Evolutionary conservation across 2,888 invertebrate species (phyloP).

Genomic region (Caenorhabditis angaria): DNA sequence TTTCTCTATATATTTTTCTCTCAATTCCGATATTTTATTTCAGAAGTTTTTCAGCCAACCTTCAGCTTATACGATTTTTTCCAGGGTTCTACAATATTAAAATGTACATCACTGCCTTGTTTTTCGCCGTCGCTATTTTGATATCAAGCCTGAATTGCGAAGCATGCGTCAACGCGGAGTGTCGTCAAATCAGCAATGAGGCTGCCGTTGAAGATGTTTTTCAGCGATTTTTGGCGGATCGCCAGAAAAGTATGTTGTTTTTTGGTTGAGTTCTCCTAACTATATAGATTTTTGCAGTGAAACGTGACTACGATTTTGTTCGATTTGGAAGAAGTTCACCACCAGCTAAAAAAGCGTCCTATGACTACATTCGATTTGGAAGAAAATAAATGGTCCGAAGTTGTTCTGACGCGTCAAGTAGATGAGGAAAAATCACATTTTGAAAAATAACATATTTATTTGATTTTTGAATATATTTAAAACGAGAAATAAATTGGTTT

Average conservation of each 20-base stretch:
- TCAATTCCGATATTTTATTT: no score
- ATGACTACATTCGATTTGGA: conserved; percentile 50
- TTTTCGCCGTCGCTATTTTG: no score
- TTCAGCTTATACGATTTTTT: no score
- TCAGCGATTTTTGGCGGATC: conserved; percentile 4
- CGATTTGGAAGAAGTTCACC: conserved; percentile 45
- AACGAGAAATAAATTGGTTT: no score
- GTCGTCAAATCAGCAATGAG: neutral
- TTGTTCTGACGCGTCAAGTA: neutral
- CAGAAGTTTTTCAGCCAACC: no score
- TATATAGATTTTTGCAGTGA: conserved; percentile 24
- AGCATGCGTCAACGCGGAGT: neutral
- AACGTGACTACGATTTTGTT: conserved; percentile 48
- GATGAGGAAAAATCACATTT: no score
- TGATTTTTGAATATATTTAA: no score
- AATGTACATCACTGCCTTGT: no score
- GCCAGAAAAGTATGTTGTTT: neutral
- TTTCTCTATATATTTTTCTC: no score
- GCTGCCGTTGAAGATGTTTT: neutral
- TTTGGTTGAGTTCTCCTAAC: neutral
- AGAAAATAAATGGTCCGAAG: conserved; percentile 15
- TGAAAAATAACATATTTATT: no score
- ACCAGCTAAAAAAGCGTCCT: conserved; percentile 36
- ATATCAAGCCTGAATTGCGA: no score
- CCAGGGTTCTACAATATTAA: no score